A percentile compares a stretch with the other conserved stretches of the same genome.
Conservation (phyloP, 2,113 vertebrate genomes). For the Corvus cornix region DNA sequence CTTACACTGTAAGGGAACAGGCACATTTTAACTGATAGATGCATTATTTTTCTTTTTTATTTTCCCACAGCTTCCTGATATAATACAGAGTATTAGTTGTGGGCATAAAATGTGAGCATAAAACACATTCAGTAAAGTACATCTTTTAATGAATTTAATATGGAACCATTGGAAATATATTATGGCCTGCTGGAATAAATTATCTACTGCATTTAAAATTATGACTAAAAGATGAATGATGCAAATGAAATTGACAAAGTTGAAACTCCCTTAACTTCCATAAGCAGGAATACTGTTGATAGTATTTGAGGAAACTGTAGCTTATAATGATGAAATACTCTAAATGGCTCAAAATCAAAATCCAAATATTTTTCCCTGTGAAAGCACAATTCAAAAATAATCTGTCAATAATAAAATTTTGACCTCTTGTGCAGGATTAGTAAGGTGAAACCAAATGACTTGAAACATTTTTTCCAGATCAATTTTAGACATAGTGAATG, state of each 20-base stretch:
- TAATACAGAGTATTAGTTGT: neutral
- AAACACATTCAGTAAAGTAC: neutral
- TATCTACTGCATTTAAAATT: neutral
- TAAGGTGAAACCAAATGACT: neutral
- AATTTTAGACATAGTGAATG: neutral
- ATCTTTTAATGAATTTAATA: neutral
- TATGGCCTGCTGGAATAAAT: neutral
- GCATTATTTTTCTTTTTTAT: neutral
- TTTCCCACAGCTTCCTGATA: neutral
- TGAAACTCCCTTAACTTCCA: neutral
- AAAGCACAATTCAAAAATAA: neutral
- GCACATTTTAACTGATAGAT: neutral
- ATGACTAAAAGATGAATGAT: neutral
- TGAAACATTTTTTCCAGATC: neutral
- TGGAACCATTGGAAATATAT: neutral
- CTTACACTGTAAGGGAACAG: neutral
- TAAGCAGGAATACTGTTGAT: neutral
- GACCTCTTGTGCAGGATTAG: neutral
- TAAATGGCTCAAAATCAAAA: neutral
- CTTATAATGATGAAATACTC: neutral
- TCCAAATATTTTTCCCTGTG: neutral
- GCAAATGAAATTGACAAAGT: neutral
- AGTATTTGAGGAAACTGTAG: neutral
- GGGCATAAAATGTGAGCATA: neutral
- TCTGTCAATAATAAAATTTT: neutral